Base-by-base conservation (phyloP, 2,113 vertebrate genomes). In the Turnix velox region DNA sequence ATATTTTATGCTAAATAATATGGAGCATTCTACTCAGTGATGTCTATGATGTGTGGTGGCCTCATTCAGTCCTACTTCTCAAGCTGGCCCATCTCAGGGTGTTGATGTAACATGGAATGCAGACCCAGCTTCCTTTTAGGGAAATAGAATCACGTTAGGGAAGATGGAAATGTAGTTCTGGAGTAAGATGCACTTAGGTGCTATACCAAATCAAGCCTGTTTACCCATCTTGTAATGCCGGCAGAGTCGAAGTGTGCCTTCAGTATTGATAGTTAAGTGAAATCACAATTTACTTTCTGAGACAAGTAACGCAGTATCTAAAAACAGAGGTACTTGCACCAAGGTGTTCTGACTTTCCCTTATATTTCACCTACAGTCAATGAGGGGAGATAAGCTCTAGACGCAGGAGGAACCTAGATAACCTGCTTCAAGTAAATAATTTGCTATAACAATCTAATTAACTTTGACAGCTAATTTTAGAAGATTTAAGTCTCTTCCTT, bases 401-500 rank as follows among this genome's bases (percentile, higher is more conserved):
- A 62, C 31, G 52, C 18, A 55, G 42, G 40, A 80, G 24, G 23
- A 74, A 80, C 20, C 43, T 55, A 63, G 59, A 74, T 42, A 95
- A 84, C 51, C 18, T 42, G 20, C 46, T 91, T 87, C 61, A 78
- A 78, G 33, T 81, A 94, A 93, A 91, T 92, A 3, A 74, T 87
- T 52, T 87, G 39, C 49, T 84, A 49, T 91, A 84, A 88, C 81
- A 88, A 91, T 40, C n/a, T 61, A 89, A 81, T 91, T 87, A 95
- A 81, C 73, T 69, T 54, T 87, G 90, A 78, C 77, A 95, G 55
- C 39, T 95, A 77, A 87, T 84, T 95, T 82, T 65, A 59, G 42
- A 69, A 89, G 73, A 91, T 78, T 58, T 80, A 89, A 66, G 77
- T 81, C 13, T 87, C 27, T 49, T 71, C 14, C n/a, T 69, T 78